Percentiles rank a stretch among this genome's conserved stretches.
phyloP scores from a whole-genome alignment of 2,797 vertebrate species.

The Aphelocoma californica region DNA sequence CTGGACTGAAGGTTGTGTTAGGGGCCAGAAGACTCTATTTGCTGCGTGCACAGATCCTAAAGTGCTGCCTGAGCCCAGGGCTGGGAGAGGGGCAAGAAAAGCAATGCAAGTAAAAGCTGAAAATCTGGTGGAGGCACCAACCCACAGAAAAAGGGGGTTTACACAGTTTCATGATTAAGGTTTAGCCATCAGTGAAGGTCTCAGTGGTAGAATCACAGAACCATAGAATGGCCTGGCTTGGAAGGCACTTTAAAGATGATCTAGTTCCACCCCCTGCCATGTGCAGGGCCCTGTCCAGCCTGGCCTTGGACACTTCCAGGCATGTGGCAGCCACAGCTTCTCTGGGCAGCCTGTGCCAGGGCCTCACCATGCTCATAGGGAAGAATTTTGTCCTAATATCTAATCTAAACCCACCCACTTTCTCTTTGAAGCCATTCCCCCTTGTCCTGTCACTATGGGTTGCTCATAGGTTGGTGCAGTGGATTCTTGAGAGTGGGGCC shows the following conservation, averaged over 20 bases:
- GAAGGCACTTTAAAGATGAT: neutral
- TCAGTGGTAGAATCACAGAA: neutral
- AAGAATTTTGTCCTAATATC: neutral
- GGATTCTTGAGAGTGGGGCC: neutral
- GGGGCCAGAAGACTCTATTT: neutral
- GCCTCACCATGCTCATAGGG: neutral
- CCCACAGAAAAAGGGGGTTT: neutral
- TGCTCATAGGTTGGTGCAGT: neutral
- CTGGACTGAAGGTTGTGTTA: neutral
- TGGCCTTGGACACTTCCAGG: neutral
- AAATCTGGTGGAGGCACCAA: neutral
- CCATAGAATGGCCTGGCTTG: neutral
- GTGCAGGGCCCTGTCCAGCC: neutral
- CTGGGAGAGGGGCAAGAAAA: neutral
- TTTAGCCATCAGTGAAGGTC: neutral
- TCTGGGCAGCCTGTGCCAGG: neutral
- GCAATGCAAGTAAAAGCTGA: neutral
- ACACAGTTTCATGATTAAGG: neutral
- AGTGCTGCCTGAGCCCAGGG: neutral
- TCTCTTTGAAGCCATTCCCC: neutral
- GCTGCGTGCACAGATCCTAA: neutral
- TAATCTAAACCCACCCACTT: neutral
- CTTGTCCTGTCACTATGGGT: accelerated
- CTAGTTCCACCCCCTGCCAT: neutral
- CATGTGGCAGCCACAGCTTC: neutral